Conservation (phyloP, 2,113 vertebrate genomes). For the Australoheros scitulus region DNA sequence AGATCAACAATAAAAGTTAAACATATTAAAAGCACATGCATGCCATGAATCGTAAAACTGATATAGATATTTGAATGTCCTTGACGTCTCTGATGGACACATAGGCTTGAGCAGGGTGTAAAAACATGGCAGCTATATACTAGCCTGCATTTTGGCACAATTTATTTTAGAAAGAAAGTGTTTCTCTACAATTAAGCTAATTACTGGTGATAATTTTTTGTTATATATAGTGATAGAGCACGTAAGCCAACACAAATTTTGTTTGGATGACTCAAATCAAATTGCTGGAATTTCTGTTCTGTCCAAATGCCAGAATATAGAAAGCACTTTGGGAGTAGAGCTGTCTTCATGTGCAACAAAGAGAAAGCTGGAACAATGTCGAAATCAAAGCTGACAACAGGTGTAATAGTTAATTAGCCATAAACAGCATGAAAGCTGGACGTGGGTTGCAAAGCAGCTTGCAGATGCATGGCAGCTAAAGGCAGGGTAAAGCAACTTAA, state of each 20-base stretch:
- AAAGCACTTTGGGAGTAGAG: background rate
- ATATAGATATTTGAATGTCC: background rate
- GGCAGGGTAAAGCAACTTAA: too few species aligned
- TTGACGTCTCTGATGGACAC: background rate
- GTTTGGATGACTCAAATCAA: background rate
- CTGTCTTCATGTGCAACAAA: background rate
- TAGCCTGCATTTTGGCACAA: slow-evolving; percentile 9
- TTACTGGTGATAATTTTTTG: too few species aligned
- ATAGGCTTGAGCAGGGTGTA: background rate
- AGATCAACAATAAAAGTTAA: background rate
- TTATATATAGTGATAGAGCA: too few species aligned
- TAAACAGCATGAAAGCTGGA: background rate
- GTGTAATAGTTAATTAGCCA: background rate
- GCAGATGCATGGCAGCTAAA: too few species aligned
- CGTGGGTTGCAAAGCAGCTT: background rate
- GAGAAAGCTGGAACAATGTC: background rate
- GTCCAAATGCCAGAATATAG: background rate
- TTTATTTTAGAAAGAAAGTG: too few species aligned
- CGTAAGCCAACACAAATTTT: background rate
- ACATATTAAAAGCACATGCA: background rate
- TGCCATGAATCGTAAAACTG: background rate
- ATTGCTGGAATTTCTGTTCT: background rate
- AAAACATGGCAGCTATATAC: slow-evolving; percentile 31
- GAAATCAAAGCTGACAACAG: background rate
- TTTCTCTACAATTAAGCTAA: too few species aligned